Evolutionary conservation across 2,797 vertebrate genomes (phyloP), one percentile per base, ranked within the genome.

Genomic region (Siniperca undulata): DNA sequence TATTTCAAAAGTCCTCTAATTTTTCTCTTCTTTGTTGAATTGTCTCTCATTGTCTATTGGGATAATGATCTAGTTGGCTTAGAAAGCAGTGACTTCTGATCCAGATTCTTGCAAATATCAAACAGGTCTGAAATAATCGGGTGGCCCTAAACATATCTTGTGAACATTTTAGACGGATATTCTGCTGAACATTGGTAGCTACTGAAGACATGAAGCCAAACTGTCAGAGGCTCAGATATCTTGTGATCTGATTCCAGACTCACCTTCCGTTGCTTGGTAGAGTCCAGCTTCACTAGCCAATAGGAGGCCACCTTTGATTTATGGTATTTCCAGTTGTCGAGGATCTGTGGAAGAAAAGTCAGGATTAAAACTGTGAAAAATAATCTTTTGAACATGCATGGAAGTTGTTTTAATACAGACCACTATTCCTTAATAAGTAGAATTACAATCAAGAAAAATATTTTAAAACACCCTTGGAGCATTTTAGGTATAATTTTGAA

Each of bases 281-380:
- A 97, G 88, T 99, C 98, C 94, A 99, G 92, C 94, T 99, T 99
- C 92, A 99, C 96, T 62, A 99, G 93, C 98, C 98, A 99, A 80
- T 97, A 99, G 27, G 98, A 99, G 75, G 98, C 98, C 74, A 99
- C 97, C 94, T 99, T 99, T 94, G 98, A 95, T 95, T 99, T 99
- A 92, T 99, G 97, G 87, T 97, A 96, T 81, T 98, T 98, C 98
- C 98, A 99, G 91, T 99, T 99, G 94, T 98, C 98, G 34, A 97
- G 96, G 84, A 99, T 99, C 98, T 99, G 90, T 83, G 86, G n/a
- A 56, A 62, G n/a, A 80, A 81, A 80, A 38, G 71, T 0, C 17
- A 11, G 14, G 12, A 36, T 77, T 46, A 79, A 70, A 70, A 76
- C 77, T 38, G 34, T 2, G 2, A 64, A 78, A 66, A 65, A 42